Conservation (phyloP, 2,888 invertebrate genomes). For the Tuberolachnus salignus region DNA sequence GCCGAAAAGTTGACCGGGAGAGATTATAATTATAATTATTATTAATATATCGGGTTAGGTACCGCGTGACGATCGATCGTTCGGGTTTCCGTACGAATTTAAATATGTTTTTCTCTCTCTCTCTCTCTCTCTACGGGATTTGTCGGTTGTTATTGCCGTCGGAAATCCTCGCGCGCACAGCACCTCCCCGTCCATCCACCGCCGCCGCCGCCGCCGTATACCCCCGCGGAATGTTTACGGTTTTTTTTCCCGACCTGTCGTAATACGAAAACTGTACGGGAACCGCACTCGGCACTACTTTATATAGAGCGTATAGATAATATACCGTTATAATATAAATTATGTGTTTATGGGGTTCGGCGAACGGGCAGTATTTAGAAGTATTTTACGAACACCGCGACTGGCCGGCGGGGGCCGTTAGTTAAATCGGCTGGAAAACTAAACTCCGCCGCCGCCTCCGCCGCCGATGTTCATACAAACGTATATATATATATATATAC, state of each 20-base stretch:
- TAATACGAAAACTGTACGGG: too few relatives aligned
- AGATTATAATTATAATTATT: constrained; percentile 45
- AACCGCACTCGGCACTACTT: too few relatives aligned
- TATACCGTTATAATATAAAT: constrained; percentile 29
- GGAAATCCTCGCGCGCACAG: neutral
- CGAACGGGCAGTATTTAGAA: constrained; percentile 36
- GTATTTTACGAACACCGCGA: constrained; percentile 38
- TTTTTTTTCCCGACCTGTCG: neutral
- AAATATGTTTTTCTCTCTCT: constrained; percentile 42
- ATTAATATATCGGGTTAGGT: constrained; percentile 34
- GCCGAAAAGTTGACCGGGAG: constrained; percentile 36
- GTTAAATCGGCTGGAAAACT: constrained; percentile 55
- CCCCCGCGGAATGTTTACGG: neutral
- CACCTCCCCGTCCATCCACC: neutral
- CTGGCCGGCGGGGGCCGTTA: constrained; percentile 27
- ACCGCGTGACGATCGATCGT: constrained; percentile 35
- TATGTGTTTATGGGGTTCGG: constrained; percentile 36
- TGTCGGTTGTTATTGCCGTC: neutral
- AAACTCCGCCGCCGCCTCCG: constrained; percentile 23
- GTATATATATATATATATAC: neutral
- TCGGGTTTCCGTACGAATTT: constrained; percentile 24
- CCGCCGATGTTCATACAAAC: too few relatives aligned
- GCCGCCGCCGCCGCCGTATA: neutral
- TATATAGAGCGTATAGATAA: neutral
- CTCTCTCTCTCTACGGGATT: too few relatives aligned